Evolutionary conservation across 2,113 vertebrate species (phyloP).

Genomic region (Pituophis catenifer): DNA sequence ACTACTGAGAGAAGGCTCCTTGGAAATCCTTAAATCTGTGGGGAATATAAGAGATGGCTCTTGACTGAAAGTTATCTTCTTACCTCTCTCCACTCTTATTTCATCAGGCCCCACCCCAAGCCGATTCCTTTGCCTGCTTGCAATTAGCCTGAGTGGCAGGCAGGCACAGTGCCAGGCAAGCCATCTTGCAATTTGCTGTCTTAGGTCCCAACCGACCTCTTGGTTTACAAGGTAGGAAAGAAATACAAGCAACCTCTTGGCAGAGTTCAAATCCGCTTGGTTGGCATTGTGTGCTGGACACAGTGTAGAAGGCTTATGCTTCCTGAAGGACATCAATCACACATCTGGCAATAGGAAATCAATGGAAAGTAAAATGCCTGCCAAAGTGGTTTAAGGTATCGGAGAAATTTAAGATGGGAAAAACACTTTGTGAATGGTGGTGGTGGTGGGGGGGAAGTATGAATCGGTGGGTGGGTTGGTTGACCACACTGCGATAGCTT

Average conservation of each 20-base stretch:
- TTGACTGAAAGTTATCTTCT: background rate
- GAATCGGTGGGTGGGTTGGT: background rate
- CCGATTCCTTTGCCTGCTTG: background rate
- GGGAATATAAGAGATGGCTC: background rate
- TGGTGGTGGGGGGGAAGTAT: background rate
- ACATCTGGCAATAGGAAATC: constrained; percentile 1
- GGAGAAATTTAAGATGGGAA: background rate
- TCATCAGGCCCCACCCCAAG: background rate
- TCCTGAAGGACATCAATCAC: background rate
- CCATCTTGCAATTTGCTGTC: constrained; percentile 21
- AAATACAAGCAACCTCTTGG: constrained; percentile 1
- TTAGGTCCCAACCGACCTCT: constrained; percentile 1
- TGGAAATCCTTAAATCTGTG: background rate
- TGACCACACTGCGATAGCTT: background rate
- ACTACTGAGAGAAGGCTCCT: background rate
- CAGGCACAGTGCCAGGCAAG: constrained; percentile 11
- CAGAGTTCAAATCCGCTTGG: background rate
- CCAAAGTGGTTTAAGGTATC: background rate
- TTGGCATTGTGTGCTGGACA: background rate
- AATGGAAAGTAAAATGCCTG: background rate
- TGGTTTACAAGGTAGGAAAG: constrained; percentile 8
- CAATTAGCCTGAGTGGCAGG: constrained; percentile 13
- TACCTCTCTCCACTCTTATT: background rate
- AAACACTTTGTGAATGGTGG: background rate
- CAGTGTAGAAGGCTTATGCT: background rate